Evolutionary conservation across 2,888 invertebrate species (phyloP).

Genomic region (Drosophila mercatorum): DNA sequence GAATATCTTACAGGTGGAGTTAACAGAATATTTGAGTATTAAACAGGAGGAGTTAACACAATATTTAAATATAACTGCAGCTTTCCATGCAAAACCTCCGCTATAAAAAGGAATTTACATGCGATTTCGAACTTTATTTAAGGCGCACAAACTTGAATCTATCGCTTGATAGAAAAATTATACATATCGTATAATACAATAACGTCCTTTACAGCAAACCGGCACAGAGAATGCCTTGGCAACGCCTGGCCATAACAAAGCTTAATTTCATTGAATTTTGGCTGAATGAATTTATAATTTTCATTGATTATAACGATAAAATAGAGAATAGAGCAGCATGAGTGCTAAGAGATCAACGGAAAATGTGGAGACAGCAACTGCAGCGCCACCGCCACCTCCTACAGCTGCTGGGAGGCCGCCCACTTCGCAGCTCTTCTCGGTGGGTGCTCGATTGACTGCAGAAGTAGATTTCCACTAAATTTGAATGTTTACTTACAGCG

Average conservation of each 20-base stretch:
- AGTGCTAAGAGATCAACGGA: slow-evolving; percentile 31
- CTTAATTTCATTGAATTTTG: not conserved
- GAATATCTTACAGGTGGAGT: not conserved
- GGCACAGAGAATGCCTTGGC: slow-evolving; percentile 23
- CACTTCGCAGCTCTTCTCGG: slow-evolving; percentile 81
- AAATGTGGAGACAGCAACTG: slow-evolving; percentile 22
- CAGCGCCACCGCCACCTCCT: slow-evolving; percentile 71
- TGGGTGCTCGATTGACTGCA: slow-evolving; percentile 28
- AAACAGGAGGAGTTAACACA: not conserved
- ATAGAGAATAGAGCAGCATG: slow-evolving; percentile 20
- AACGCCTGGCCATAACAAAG: slow-evolving; percentile 47
- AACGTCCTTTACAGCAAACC: not conserved
- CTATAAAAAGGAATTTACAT: not conserved
- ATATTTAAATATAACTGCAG: not conserved
- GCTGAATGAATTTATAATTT: not conserved
- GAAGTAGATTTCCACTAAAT: not conserved
- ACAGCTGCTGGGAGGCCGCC: slow-evolving; percentile 81
- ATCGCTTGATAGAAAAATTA: not conserved
- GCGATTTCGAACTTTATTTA: not conserved
- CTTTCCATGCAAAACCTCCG: not conserved
- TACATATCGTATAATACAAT: not conserved
- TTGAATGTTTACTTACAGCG: slow-evolving; percentile 53
- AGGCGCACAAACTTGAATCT: not conserved
- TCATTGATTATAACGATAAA: not conserved
- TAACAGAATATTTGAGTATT: not conserved